These are phyloP conservation scores for Onychorhynchus coronatus DNA, from an alignment of 2,113 vertebrate species.

Conservation along the genomic window DNA sequence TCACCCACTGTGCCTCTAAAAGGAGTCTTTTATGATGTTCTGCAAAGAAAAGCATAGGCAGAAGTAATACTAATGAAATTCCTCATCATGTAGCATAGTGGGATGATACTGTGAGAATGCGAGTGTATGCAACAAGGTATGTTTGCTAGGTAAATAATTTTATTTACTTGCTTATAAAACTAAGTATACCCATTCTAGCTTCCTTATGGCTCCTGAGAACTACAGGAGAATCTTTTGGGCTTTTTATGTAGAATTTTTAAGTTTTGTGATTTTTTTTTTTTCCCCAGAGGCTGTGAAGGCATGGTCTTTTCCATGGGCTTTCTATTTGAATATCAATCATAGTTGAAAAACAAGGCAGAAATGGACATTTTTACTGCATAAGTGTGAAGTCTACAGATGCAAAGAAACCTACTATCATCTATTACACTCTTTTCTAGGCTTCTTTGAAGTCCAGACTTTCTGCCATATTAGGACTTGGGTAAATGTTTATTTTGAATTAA, in stretches of 20 bases:
- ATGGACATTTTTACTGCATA: neutral
- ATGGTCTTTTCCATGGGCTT: neutral
- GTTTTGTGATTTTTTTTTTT: neutral
- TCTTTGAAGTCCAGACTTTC: neutral
- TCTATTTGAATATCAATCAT: neutral
- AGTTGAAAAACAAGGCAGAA: neutral
- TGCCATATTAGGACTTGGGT: neutral
- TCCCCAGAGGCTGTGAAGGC: neutral
- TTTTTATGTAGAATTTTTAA: neutral
- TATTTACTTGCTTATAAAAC: neutral
- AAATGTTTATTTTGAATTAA: neutral
- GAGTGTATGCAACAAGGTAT: neutral
- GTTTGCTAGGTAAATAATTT: neutral
- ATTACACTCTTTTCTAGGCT: neutral
- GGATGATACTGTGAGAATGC: neutral
- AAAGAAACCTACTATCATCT: neutral
- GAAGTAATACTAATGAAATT: neutral
- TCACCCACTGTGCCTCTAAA: neutral
- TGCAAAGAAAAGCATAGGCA: neutral
- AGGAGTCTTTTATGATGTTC: neutral
- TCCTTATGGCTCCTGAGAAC: neutral
- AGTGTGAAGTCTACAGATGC: neutral
- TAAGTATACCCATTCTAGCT: neutral
- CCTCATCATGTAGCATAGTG: neutral
- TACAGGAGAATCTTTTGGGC: neutral